A percentile compares a stretch with the other conserved stretches of the same genome.
Conservation (phyloP, 2,888 invertebrate species). For the Mycogona germanica region DNA sequence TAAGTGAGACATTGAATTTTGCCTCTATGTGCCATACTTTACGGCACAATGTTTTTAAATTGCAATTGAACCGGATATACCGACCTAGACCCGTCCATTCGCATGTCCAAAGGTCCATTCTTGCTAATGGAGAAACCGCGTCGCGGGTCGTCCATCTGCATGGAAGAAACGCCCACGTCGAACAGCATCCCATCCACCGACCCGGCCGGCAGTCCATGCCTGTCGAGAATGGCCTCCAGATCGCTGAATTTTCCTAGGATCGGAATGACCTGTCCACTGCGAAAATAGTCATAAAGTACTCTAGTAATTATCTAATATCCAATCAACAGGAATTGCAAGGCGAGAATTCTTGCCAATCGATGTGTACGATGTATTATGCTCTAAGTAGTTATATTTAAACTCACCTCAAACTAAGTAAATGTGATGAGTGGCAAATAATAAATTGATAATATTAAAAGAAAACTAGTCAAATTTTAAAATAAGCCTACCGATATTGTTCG, state of each 20-base stretch:
- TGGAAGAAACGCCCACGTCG: constrained; percentile 90
- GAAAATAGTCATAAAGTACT: constrained; percentile 6
- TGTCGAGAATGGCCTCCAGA: constrained; percentile 51
- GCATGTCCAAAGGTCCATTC: constrained; percentile 86
- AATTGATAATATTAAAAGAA: too few relatives aligned
- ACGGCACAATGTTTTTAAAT: constrained; percentile 3
- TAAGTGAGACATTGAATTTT: too few relatives aligned
- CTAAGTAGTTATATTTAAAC: too few relatives aligned
- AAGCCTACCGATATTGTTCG: constrained; percentile 44
- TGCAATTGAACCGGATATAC: not conserved
- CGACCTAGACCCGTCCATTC: constrained; percentile 70
- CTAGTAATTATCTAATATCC: too few relatives aligned
- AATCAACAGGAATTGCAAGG: constrained; percentile 4
- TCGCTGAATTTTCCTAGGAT: constrained; percentile 80
- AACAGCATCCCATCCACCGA: constrained; percentile 77
- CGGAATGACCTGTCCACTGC: constrained; percentile 52
- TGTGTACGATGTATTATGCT: too few relatives aligned
- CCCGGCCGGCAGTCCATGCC: constrained; percentile 41
- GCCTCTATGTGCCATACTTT: too few relatives aligned
- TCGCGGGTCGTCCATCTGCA: constrained; percentile 73
- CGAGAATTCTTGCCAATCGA: too few relatives aligned
- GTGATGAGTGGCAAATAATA: too few relatives aligned
- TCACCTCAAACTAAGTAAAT: too few relatives aligned
- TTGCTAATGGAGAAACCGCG: constrained; percentile 77
- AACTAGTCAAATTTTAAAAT: not conserved